These are phyloP conservation scores for Drosophila sordidula DNA, from an alignment of 2,888 invertebrate species.

Conservation along the genomic window DNA sequence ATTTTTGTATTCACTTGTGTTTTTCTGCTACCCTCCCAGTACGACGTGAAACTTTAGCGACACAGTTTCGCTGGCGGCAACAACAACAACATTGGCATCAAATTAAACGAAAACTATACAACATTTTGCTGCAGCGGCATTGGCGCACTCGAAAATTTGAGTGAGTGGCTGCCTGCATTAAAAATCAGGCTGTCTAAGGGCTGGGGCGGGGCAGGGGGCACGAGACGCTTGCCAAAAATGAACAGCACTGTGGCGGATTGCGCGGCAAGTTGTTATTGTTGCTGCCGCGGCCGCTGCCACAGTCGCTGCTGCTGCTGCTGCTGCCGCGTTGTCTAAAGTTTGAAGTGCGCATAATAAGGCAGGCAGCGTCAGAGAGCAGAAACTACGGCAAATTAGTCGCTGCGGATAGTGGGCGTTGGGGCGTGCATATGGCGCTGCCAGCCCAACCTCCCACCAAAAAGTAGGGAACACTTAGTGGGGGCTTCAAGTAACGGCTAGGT, in stretches of 20 bases:
- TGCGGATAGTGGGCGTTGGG: slow-evolving; percentile 62
- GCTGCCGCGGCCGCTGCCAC: slow-evolving; percentile 9
- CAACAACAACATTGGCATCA: slow-evolving; percentile 54
- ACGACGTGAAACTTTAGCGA: slow-evolving; percentile 63
- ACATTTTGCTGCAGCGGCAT: slow-evolving; percentile 72
- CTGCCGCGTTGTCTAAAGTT: slow-evolving; percentile 74
- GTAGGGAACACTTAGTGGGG: slow-evolving; percentile 52
- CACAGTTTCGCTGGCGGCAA: slow-evolving; percentile 64
- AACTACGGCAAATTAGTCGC: slow-evolving; percentile 70
- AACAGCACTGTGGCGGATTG: slow-evolving; percentile 67
- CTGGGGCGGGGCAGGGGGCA: slow-evolving; percentile 8
- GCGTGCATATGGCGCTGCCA: slow-evolving; percentile 20
- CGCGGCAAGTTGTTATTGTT: slow-evolving; percentile 26
- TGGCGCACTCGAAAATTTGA: slow-evolving; percentile 76
- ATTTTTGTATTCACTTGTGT: slow-evolving; percentile 30
- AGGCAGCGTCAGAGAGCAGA: slow-evolving; percentile 49
- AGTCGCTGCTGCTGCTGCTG: slow-evolving; percentile 17
- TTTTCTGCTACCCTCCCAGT: slow-evolving; percentile 7
- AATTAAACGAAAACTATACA: slow-evolving; percentile 80
- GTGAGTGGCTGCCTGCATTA: slow-evolving; percentile 76
- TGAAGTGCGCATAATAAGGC: slow-evolving; percentile 80
- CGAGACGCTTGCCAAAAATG: slow-evolving; percentile 67
- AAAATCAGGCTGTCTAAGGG: slow-evolving; percentile 50
- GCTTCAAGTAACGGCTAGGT: not conserved
- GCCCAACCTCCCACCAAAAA: slow-evolving; percentile 24